phyloP scores from a whole-genome alignment of 1,140 invertebrate genomes.

The Acromyrmex charruanus region DNA sequence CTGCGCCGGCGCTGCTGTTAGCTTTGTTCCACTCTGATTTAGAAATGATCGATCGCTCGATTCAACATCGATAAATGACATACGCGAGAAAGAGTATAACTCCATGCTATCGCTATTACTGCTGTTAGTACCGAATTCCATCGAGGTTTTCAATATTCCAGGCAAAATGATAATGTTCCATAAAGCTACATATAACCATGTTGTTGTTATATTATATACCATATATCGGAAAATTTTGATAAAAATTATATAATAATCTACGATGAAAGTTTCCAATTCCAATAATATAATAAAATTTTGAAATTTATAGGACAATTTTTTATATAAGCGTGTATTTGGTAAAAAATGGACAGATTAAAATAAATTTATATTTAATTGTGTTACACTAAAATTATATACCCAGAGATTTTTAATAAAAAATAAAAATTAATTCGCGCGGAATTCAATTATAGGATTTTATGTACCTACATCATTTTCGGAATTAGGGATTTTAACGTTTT shows the following conservation, averaged over 20 bases:
- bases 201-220: background rate
- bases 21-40: constrained; percentile 66
- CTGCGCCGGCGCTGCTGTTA: constrained; percentile 11
- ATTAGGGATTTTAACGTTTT: constrained; percentile 44
- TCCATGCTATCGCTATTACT: background rate
- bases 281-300: background rate
- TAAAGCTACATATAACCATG: background rate
- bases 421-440: constrained; percentile 5
- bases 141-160: constrained; percentile 20
- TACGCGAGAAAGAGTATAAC: background rate
- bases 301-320: background rate
- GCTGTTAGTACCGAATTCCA: constrained; percentile 6
- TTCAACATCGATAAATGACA: constrained; percentile 48
- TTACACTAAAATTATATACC: background rate
- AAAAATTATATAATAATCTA: constrained; percentile 7
- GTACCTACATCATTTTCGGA: background rate
- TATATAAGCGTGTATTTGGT: background rate
- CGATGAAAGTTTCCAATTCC: background rate
- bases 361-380: background rate
- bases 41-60: constrained; percentile 59
- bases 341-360: background rate
- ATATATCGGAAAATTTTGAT: background rate
- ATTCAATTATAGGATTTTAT: background rate
- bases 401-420: background rate
- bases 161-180: background rate